These are phyloP conservation scores for Pipistrellus kuhlii DNA, from an alignment of 2,797 vertebrate species.

Conservation along the genomic window DNA sequence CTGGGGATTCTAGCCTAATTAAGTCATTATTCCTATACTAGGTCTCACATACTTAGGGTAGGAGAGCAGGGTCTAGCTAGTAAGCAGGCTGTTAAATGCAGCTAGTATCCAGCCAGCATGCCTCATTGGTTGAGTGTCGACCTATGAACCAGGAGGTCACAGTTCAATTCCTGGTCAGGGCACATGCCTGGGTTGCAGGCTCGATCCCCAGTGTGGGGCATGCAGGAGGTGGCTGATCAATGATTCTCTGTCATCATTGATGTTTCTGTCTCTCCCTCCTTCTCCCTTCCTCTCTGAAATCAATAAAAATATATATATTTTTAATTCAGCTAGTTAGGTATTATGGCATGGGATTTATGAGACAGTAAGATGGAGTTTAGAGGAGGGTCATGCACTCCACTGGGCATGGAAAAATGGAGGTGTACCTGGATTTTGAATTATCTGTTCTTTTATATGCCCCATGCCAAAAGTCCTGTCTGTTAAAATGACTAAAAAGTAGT, in stretches of 20 bases:
- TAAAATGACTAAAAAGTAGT: constrained; percentile 51
- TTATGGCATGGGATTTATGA: background rate
- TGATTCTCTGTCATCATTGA: too few species aligned
- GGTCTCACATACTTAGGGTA: background rate
- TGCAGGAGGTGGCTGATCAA: too few species aligned
- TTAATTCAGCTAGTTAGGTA: background rate
- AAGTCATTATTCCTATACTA: constrained; percentile 10
- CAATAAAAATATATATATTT: too few species aligned
- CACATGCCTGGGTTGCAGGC: too few species aligned
- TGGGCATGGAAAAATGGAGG: background rate
- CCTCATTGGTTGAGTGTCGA: too few species aligned
- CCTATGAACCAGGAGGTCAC: too few species aligned
- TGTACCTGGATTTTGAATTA: background rate
- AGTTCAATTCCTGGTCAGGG: too few species aligned
- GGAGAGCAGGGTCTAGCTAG: background rate
- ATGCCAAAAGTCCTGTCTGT: background rate
- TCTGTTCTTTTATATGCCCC: constrained; percentile 16
- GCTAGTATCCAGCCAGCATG: background rate
- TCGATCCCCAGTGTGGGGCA: too few species aligned
- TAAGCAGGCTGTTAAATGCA: background rate
- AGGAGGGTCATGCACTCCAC: background rate
- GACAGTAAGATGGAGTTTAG: background rate
- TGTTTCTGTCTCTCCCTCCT: too few species aligned
- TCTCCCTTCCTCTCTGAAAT: too few species aligned
- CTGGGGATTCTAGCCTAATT: background rate